Percentiles rank a stretch among this genome's conserved stretches.
Conservation (phyloP, 2,888 invertebrate genomes). For the Cremastinae sp. region DNA sequence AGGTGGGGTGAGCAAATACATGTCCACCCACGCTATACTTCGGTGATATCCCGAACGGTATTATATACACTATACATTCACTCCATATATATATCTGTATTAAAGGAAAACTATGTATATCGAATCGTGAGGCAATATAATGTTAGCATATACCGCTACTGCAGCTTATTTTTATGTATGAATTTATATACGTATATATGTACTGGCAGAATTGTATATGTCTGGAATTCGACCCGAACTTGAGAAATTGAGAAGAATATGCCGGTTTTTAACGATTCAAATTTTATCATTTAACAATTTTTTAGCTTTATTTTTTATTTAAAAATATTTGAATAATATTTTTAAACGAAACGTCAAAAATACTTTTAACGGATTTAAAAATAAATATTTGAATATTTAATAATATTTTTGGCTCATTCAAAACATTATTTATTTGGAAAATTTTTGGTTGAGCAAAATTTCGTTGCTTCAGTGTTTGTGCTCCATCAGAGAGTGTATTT, state of each 20-base stretch:
- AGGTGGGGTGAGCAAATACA: conserved; percentile 12
- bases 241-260: conserved; percentile 2
- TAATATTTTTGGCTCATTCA: no score
- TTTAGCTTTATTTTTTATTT: conserved; percentile 7
- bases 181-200: background rate
- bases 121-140: conserved; percentile 11
- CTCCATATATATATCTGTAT: background rate
- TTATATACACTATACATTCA: background rate
- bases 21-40: conserved; percentile 38
- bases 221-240: conserved; percentile 36
- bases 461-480: no score
- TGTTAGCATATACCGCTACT: conserved; percentile 39
- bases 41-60: conserved; percentile 39
- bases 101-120: conserved; percentile 1
- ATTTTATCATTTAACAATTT: conserved; percentile 6
- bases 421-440: no score
- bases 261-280: background rate
- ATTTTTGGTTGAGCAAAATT: no score
- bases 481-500: no score
- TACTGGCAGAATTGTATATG: background rate
- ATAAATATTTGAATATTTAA: no score
- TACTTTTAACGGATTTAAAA: no score
- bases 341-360: no score
- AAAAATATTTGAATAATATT: background rate
- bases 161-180: no score